phyloP scores from a whole-genome alignment of 2,113 vertebrate species.

The Poicephalus meyeri region DNA sequence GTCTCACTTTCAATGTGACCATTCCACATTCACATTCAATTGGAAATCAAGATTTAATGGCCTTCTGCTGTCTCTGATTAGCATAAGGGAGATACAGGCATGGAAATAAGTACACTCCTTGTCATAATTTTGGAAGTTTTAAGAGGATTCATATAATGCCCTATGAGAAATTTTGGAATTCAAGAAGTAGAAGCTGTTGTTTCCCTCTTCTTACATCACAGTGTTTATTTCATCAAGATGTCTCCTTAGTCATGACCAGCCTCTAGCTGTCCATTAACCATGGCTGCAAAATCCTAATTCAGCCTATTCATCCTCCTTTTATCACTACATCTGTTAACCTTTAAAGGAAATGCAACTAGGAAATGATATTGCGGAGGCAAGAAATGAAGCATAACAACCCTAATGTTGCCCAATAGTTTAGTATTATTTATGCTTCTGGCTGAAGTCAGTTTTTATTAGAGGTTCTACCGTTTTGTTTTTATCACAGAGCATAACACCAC shows the following conservation, averaged over 20 bases:
- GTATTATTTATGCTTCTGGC: background rate
- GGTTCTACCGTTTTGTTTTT: background rate
- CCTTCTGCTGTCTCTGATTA: background rate
- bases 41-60: background rate
- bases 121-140: background rate
- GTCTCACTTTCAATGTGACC: background rate
- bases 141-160: background rate
- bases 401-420: background rate
- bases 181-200: background rate
- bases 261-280: background rate
- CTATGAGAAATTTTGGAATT: background rate
- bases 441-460: background rate
- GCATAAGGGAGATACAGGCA: background rate
- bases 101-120: background rate
- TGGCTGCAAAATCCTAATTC: background rate
- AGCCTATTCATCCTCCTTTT: background rate
- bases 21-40: background rate
- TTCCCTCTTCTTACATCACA: background rate
- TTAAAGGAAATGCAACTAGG: background rate
- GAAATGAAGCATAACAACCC: background rate
- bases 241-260: rapidly evolving
- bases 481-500: background rate
- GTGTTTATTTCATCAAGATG: background rate
- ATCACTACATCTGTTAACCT: background rate
- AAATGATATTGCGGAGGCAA: background rate